Percentiles rank a stretch among this genome's conserved stretches.
phyloP scores from a whole-genome alignment of 2,113 vertebrate genomes.

The Cololabis saira region DNA sequence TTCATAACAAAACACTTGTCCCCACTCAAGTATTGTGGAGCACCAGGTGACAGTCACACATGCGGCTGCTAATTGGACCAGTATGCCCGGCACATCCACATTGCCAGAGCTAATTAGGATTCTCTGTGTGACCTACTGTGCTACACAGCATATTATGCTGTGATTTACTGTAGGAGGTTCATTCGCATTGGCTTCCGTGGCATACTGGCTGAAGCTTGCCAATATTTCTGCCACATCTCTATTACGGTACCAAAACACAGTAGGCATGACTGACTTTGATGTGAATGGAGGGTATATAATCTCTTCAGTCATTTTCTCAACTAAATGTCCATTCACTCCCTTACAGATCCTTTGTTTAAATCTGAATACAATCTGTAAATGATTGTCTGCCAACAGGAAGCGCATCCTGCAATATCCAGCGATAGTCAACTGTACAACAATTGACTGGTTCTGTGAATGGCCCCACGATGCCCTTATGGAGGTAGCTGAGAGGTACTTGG shows the following conservation, averaged over 20 bases:
- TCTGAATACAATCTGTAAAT: neutral
- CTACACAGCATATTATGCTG: neutral
- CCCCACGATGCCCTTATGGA: slow-evolving; percentile 88
- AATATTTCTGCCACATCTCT: slow-evolving; percentile 1
- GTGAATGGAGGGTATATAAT: no score
- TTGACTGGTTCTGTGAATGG: slow-evolving; percentile 94
- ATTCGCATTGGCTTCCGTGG: neutral
- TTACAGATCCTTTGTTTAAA: neutral
- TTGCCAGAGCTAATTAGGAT: slow-evolving; percentile 32
- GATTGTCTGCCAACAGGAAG: slow-evolving; percentile 75
- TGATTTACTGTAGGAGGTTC: neutral
- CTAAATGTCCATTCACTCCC: neutral
- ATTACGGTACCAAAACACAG: no score
- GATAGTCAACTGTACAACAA: slow-evolving; percentile 89
- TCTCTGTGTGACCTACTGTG: slow-evolving; percentile 14
- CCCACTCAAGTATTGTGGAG: neutral
- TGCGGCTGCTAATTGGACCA: slow-evolving; percentile 44
- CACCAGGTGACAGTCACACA: slow-evolving; percentile 27
- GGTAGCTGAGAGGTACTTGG: slow-evolving; percentile 88
- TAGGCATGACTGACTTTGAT: no score
- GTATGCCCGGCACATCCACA: slow-evolving; percentile 18
- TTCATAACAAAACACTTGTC: slow-evolving; percentile 10
- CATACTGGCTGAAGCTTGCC: neutral
- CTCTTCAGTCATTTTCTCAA: no score
- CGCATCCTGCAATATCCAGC: slow-evolving; percentile 90